These are phyloP conservation scores for Sporophila hypoxantha DNA, from an alignment of 2,113 vertebrate species.

Conservation along the genomic window DNA sequence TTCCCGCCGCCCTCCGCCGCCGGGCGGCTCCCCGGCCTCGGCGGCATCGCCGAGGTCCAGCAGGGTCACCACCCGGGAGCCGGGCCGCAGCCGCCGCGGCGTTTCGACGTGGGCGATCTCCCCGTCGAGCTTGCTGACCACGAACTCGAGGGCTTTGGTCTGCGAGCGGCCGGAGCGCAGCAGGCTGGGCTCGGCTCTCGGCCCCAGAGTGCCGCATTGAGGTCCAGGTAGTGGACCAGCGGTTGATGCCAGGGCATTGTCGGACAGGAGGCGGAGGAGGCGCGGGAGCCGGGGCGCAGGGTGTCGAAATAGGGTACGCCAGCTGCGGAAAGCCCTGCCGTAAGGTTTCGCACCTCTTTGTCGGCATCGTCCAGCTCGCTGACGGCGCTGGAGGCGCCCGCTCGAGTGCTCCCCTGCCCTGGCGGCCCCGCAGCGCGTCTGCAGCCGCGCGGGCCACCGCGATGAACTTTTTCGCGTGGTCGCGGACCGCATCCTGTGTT, in stretches of 20 bases:
- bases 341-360: constrained; percentile 92
- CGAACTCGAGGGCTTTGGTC: constrained; percentile 75
- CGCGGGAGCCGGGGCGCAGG: constrained; percentile 83
- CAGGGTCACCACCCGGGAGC: constrained; percentile 77
- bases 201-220: constrained; percentile 80
- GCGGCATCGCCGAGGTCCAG: constrained; percentile 76
- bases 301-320: constrained; percentile 88
- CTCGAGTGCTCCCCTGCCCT: constrained; percentile 77
- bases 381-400: constrained; percentile 88
- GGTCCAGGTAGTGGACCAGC: constrained; percentile 88
- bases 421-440: constrained; percentile 74
- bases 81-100: constrained; percentile 63
- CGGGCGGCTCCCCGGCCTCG: constrained; percentile 40
- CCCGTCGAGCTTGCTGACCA: constrained; percentile 76
- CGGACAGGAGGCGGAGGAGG: constrained; percentile 80
- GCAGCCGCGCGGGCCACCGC: constrained; percentile 78
- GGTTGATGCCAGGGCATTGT: constrained; percentile 78
- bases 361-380: constrained; percentile 94
- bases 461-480: constrained; percentile 66
- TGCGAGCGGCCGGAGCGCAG: constrained; percentile 71
- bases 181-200: constrained; percentile 67
- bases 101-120: constrained; percentile 72
- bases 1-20: constrained; percentile 64
- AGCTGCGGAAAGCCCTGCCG: constrained; percentile 89
- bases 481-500: constrained; percentile 57